Percentiles rank a stretch among this genome's conserved stretches.
phyloP scores from a whole-genome alignment of 1,140 invertebrate genomes.

The Drosophila pectinifera region DNA sequence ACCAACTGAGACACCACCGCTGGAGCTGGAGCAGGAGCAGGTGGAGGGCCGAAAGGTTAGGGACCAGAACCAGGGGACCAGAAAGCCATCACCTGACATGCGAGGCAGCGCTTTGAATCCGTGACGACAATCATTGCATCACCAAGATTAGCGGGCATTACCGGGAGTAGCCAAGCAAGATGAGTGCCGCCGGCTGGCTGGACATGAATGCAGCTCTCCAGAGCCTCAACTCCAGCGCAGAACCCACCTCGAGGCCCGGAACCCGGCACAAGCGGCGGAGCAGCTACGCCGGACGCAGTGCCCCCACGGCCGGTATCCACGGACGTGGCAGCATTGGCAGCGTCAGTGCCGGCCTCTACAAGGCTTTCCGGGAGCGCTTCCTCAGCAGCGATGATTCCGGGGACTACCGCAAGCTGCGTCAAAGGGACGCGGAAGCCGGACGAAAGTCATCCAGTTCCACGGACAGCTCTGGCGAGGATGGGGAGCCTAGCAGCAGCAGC shows the following conservation, averaged over 20 bases:
- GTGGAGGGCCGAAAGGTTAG: slow-evolving; percentile 36
- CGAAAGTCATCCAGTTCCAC: slow-evolving; percentile 22
- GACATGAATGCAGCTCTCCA: slow-evolving; percentile 58
- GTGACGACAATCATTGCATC: slow-evolving; percentile 65
- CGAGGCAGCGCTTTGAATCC: slow-evolving; percentile 28
- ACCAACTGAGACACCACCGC: slow-evolving; percentile 38
- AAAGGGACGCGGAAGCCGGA: slow-evolving; percentile 59
- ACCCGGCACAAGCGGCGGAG: slow-evolving; percentile 29
- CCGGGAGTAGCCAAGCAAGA: slow-evolving; percentile 49
- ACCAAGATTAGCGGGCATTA: slow-evolving; percentile 50
- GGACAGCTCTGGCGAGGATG: slow-evolving; percentile 46
- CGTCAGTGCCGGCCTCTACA: slow-evolving; percentile 59
- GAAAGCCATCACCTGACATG: slow-evolving; percentile 67
- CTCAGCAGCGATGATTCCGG: slow-evolving; percentile 45
- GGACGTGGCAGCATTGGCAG: slow-evolving; percentile 57
- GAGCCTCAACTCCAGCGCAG: slow-evolving; percentile 19
- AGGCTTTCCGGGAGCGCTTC: slow-evolving; percentile 67
- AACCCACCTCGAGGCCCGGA: not conserved
- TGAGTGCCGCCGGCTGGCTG: slow-evolving; percentile 66
- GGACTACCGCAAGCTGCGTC: slow-evolving; percentile 54
- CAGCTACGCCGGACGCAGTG: slow-evolving; percentile 46
- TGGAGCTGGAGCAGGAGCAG: not conserved
- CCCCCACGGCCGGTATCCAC: slow-evolving; percentile 50
- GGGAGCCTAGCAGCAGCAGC: slow-evolving; percentile 54
- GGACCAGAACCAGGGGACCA: slow-evolving; percentile 57